Evolutionary conservation across 1,140 invertebrate species (phyloP).

Genomic region (Acyrthosiphon pisum): DNA sequence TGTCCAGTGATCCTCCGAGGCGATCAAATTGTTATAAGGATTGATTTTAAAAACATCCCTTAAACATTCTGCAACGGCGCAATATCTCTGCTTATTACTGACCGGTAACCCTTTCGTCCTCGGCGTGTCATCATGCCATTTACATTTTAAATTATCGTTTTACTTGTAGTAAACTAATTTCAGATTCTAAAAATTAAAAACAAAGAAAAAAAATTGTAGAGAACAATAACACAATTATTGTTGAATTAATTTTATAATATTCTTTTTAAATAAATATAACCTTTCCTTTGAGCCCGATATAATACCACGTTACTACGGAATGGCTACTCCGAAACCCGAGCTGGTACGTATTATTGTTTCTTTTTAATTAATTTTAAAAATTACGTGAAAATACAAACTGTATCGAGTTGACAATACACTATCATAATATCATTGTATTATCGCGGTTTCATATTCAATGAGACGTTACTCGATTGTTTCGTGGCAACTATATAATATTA

Average conservation of each 20-base stretch:
- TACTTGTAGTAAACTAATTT: not conserved
- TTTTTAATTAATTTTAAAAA: no score
- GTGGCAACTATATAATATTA: no score
- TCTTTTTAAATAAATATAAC: not conserved
- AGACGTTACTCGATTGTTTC: no score
- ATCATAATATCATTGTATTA: no score
- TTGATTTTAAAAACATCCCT: not conserved
- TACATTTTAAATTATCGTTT: not conserved
- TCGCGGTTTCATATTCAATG: no score
- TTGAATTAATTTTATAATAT: not conserved
- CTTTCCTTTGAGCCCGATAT: not conserved
- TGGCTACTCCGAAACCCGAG: not conserved
- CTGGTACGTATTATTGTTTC: no score
- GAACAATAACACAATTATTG: not conserved
- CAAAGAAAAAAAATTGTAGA: not conserved
- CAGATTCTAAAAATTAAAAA: not conserved
- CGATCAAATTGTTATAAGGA: not conserved
- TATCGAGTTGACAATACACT: no score
- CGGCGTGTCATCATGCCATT: not conserved
- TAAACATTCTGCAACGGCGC: not conserved
- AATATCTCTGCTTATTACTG: not conserved
- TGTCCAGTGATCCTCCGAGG: not conserved
- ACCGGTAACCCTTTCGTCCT: rapidly evolving
- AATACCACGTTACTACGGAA: not conserved
- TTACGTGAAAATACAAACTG: no score